Evolutionary conservation across 2,797 vertebrate genomes (phyloP).

Genomic region (Sebastes taczanowskii): DNA sequence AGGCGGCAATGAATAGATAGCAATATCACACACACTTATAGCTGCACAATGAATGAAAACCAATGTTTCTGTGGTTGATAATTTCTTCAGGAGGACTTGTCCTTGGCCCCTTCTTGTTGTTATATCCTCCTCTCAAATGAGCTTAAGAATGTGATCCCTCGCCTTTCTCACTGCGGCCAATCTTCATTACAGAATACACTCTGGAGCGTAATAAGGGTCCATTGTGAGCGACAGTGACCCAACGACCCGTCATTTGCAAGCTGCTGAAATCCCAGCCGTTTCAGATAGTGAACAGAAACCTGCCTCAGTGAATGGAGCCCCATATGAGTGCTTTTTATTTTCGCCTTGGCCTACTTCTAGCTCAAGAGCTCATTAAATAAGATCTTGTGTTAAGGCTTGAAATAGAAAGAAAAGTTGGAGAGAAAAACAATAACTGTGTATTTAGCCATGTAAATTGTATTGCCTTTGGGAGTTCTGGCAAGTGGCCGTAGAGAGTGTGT

Average conservation of each 20-base stretch:
- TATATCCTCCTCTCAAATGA: neutral
- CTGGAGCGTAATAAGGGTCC: conserved; percentile 28
- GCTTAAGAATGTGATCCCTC: conserved; percentile 10
- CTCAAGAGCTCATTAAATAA: conserved; percentile 71
- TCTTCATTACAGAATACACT: conserved; percentile 46
- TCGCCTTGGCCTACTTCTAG: conserved; percentile 65
- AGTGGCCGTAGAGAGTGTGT: neutral
- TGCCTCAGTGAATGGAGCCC: conserved; percentile 20
- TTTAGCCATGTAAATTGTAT: conserved; percentile 52
- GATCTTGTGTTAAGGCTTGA: conserved; percentile 49
- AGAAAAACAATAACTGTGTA: conserved; percentile 40
- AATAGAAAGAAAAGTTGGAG: conserved; percentile 42
- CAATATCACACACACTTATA: neutral
- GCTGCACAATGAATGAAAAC: neutral
- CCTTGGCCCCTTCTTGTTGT: neutral
- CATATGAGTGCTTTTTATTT: conserved; percentile 46
- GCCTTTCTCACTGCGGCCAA: neutral
- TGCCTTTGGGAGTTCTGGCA: conserved; percentile 35
- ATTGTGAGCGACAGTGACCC: conserved; percentile 32
- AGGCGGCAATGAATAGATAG: neutral
- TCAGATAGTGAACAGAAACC: conserved; percentile 16
- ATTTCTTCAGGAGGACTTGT: neutral
- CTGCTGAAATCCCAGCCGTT: conserved; percentile 21
- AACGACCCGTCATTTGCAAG: conserved; percentile 41
- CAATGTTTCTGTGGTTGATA: neutral